Evolutionary conservation across 2,888 invertebrate genomes (phyloP).

Genomic region (Caenorhabditis sp.): DNA sequence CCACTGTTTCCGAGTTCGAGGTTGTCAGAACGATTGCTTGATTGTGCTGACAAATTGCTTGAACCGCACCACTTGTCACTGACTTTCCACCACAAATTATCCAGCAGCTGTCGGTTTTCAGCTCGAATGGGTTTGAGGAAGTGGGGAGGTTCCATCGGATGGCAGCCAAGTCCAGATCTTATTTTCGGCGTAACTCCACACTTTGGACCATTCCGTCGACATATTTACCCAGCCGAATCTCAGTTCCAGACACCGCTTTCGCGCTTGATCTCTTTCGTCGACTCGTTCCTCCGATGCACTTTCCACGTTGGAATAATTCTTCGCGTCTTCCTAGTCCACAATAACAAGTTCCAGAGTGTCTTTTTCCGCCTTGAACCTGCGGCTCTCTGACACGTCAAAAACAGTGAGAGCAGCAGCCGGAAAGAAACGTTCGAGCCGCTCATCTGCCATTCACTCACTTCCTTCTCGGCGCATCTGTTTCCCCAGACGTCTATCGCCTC

Average conservation of each 20-base stretch:
- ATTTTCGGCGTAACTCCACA: too few relatives aligned
- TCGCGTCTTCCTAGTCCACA: neutral
- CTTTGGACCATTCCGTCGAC: neutral
- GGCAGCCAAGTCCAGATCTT: too few relatives aligned
- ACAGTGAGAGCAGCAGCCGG: too few relatives aligned
- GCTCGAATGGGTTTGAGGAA: too few relatives aligned
- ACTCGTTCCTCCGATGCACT: neutral
- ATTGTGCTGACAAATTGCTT: neutral
- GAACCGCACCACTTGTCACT: neutral
- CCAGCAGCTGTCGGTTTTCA: neutral
- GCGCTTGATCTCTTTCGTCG: neutral
- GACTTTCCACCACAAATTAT: neutral
- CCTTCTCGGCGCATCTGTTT: constrained; percentile 1
- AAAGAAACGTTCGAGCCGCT: neutral
- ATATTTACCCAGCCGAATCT: neutral
- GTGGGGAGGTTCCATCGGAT: too few relatives aligned
- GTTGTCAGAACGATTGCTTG: neutral
- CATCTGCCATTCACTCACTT: constrained; percentile 7
- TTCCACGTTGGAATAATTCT: neutral
- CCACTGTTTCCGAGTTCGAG: too few relatives aligned
- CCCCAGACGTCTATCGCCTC: constrained; percentile 13
- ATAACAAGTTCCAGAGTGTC: neutral
- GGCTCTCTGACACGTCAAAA: too few relatives aligned
- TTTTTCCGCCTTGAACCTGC: too few relatives aligned
- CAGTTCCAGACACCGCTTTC: neutral